Percentiles rank a stretch among this genome's conserved stretches.
phyloP scores from a whole-genome alignment of 2,113 vertebrate species.

The Osmerus mordax region DNA sequence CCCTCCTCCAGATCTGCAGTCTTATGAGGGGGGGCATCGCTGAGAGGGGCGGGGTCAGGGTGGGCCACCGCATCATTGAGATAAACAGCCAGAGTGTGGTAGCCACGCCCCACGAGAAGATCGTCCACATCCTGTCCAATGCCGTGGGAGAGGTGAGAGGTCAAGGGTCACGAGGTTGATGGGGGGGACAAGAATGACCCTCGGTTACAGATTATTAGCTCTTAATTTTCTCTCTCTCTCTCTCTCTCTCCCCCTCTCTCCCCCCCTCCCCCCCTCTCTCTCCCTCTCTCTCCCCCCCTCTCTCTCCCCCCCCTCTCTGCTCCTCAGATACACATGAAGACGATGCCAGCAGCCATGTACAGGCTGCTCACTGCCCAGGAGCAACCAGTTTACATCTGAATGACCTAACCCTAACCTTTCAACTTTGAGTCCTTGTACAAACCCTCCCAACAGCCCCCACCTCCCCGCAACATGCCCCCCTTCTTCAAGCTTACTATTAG shows the following conservation, averaged over 20 bases:
- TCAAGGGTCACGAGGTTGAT: not conserved
- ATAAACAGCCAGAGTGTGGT: constrained; percentile 97
- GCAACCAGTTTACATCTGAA: constrained; percentile 94
- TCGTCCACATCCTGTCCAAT: constrained; percentile 93
- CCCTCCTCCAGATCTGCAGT: constrained; percentile 93
- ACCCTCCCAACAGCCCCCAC: not conserved
- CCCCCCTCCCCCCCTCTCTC: not conserved
- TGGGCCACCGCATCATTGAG: constrained; percentile 96
- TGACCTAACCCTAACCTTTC: constrained; percentile 13
- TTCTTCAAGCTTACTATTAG: not conserved
- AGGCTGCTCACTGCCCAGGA: constrained; percentile 94
- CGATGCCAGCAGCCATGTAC: constrained; percentile 96
- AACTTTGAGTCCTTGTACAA: not conserved
- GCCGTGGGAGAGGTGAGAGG: constrained; percentile 84
- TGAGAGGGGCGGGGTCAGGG: constrained; percentile 92
- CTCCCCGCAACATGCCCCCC: constrained; percentile 6
- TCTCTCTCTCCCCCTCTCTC: too few species aligned
- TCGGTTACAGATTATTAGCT: not conserved
- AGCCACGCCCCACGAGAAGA: constrained; percentile 94
- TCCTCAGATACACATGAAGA: constrained; percentile 94
- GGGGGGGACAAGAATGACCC: not conserved
- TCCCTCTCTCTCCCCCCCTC: not conserved
- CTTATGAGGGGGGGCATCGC: constrained; percentile 97
- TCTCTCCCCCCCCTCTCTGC: constrained; percentile 21
- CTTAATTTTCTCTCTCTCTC: not conserved